Evolutionary conservation across 2,888 invertebrate genomes (phyloP).

Genomic region (Parascotia fuliginaria): DNA sequence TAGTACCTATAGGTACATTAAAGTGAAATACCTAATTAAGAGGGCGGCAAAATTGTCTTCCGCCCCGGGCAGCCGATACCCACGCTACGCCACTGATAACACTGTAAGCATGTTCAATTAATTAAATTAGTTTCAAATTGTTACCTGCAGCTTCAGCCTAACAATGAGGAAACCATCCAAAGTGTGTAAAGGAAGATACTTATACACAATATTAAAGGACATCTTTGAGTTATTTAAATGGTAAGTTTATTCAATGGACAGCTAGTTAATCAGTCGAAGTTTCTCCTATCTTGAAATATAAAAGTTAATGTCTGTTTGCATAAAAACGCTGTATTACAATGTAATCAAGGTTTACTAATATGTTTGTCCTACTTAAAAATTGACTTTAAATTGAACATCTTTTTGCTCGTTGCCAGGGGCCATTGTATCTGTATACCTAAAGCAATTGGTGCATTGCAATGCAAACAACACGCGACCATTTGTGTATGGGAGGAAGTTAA

Average conservation of each 20-base stretch:
- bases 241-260: background rate
- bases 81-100: too few species aligned
- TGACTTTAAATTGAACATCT: constrained; percentile 55
- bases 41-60: too few species aligned
- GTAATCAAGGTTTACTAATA: constrained; percentile 47
- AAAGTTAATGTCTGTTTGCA: constrained; percentile 35
- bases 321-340: constrained; percentile 47
- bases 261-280: background rate
- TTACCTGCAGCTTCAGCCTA: background rate
- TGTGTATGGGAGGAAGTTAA: constrained; percentile 58
- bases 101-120: constrained; percentile 2
- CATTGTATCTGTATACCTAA: constrained; percentile 65
- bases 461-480: constrained; percentile 60
- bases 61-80: too few species aligned
- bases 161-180: background rate
- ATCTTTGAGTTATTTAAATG: too few species aligned
- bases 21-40: too few species aligned
- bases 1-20: too few species aligned
- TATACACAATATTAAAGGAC: too few species aligned
- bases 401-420: constrained; percentile 52
- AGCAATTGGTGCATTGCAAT: constrained; percentile 65
- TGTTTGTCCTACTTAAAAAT: constrained; percentile 61
- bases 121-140: constrained; percentile 2
- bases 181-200: too few species aligned
- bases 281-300: constrained; percentile 5